Percentiles rank a stretch among this genome's conserved stretches.
phyloP scores from a whole-genome alignment of 2,888 invertebrate genomes.

The Mythimna impura region DNA sequence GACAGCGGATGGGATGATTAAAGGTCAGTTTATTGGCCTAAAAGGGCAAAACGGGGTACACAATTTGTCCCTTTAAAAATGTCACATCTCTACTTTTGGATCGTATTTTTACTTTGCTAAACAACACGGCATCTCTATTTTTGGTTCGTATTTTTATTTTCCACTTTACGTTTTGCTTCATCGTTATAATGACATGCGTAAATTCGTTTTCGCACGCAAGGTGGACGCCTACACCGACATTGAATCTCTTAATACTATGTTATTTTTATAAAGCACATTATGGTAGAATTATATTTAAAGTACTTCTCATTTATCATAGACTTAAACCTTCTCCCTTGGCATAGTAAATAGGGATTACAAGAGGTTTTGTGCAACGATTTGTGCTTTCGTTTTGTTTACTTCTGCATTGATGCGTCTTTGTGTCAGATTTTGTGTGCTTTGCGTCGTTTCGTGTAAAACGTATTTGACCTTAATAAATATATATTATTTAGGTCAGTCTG shows the following conservation, averaged over 20 bases:
- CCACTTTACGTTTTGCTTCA: constrained; percentile 45
- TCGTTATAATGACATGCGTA: constrained; percentile 46
- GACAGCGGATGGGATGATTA: constrained; percentile 62
- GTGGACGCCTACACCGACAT: constrained; percentile 54
- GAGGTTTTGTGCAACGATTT: not conserved
- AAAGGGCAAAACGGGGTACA: constrained; percentile 42
- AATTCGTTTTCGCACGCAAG: constrained; percentile 62
- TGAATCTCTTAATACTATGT: constrained; percentile 40
- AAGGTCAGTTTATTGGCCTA: constrained; percentile 56
- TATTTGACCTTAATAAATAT: constrained; percentile 17
- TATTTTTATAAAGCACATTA: constrained; percentile 37
- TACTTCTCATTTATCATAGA: constrained; percentile 2
- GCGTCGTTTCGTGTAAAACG: constrained; percentile 1
- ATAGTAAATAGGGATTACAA: not conserved
- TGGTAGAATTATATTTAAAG: constrained; percentile 22
- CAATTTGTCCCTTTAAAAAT: constrained; percentile 24
- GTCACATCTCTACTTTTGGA: constrained; percentile 37
- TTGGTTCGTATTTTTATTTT: constrained; percentile 38
- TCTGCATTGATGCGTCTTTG: not conserved
- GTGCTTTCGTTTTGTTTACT: not conserved
- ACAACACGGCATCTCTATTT: constrained; percentile 40
- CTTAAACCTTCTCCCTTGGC: not conserved
- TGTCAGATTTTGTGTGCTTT: constrained; percentile 8
- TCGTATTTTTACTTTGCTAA: constrained; percentile 29
- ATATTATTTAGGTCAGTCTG: constrained; percentile 24